Base-by-base conservation (phyloP, 1,140 invertebrate genomes). In the Drosophila ironensis region DNA sequence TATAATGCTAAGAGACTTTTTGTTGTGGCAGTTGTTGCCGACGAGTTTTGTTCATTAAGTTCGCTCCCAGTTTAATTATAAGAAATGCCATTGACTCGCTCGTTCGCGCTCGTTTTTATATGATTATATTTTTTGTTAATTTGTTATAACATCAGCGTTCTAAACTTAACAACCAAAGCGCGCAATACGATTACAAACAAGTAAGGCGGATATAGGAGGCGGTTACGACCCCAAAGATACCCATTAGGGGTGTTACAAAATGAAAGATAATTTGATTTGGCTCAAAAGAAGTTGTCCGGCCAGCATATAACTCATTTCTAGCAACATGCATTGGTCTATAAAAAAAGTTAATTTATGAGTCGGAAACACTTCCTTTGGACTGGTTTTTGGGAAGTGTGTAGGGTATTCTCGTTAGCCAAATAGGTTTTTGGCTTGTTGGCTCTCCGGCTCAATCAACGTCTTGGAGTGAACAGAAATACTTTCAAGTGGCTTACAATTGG, bases 91-190 rank as follows among this genome's bases (percentile, higher is more conserved):
- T 73, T 67, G 78, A 73, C 69, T 84, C 41, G 59, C 59, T 63
- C 24, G 24, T 38, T 63, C 59, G 24, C 40, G 59, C 56, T 77
- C 45, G 60, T 69, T 63, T 78, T 86, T 86, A 86, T 76, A 86
- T 67, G 57, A 56, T 70, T 52, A 59, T 57, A 52, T 47, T 37
- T 66, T 54, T 48, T 51, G 45, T 72, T 71, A 63, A 72, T 86
- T 87, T 86, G 71, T 75, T 72, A 86, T 86, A 86, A 57, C 80
- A 86, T 86, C 80, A 86, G 81, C 81, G 42, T 86, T 86, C 71
- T 74, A 86, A 87, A 86, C 54, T 86, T 78, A 86, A 86, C 59
- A 61, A 66, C 53, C 69, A 66, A 61, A 28, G 45, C 76, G 59
- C 54, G 46, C 72, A 82, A 77, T 72, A 59, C 50, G 51, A 52